phyloP scores from a whole-genome alignment of 2,113 vertebrate genomes.

The Dasypus novemcinctus region DNA sequence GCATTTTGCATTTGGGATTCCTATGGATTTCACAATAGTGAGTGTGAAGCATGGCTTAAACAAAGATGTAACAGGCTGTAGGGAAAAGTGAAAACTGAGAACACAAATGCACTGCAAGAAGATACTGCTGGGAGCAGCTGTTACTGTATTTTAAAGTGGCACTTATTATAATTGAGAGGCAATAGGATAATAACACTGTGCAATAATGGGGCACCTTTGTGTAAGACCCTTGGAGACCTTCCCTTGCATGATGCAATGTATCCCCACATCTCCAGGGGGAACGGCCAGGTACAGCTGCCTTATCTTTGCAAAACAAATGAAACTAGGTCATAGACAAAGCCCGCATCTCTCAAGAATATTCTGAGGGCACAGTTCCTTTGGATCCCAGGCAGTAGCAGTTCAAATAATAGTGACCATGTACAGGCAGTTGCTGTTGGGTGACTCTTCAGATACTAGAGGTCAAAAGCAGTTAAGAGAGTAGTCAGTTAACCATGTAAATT shows the following conservation, averaged over 20 bases:
- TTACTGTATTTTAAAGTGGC: slow-evolving; percentile 59
- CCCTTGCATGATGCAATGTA: background rate
- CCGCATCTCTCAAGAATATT: slow-evolving; percentile 8
- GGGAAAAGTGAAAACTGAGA: slow-evolving; percentile 53
- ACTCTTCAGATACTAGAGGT: background rate
- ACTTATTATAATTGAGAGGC: slow-evolving; percentile 73
- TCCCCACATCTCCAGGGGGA: background rate
- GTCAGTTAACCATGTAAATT: background rate
- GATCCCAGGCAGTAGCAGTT: background rate
- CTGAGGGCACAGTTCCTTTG: background rate
- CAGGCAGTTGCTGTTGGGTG: background rate
- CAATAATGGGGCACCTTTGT: slow-evolving; percentile 30
- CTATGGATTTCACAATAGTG: slow-evolving; percentile 46
- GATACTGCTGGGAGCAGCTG: slow-evolving; percentile 61
- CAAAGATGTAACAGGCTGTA: slow-evolving; percentile 56
- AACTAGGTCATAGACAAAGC: slow-evolving; percentile 49
- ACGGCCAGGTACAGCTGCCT: slow-evolving; percentile 32
- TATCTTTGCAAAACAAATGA: slow-evolving; percentile 45
- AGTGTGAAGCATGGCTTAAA: slow-evolving; percentile 56
- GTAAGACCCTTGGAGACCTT: slow-evolving; percentile 40
- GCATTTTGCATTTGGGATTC: slow-evolving; percentile 38
- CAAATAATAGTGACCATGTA: background rate
- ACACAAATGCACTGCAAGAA: slow-evolving; percentile 55
- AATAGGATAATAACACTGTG: slow-evolving; percentile 54
- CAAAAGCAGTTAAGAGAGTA: background rate